Evolutionary conservation across 2,113 vertebrate genomes (phyloP), one percentile per base, ranked within the genome.

Genomic region (Edolisoma coerulescens): DNA sequence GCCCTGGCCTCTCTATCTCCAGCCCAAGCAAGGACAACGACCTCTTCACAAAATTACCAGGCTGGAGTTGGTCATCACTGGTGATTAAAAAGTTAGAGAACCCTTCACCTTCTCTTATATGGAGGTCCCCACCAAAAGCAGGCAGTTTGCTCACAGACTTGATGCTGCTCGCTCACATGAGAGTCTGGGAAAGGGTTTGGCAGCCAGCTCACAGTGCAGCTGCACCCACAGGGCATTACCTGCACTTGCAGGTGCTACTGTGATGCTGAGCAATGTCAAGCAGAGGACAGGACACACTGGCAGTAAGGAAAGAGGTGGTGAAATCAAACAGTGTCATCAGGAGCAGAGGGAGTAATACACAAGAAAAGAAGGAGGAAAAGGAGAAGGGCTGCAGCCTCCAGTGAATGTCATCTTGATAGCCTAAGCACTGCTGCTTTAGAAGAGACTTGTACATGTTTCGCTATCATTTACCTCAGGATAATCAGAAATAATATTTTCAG

Each of bases 401-500:
- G 14, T 14, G 37, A 87, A 68, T 2, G 3, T 83, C 69, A 77
- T 73, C 77, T 80, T 49, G 67, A 89, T 27, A 87, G 84, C 37
- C 41, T 35, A 52, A 81, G 84, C n/a, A 50, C 63, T 61, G 75
- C 53, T 83, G n/a, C 74, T 84, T 68, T 35, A 53, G 53, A 68
- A 83, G 90, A 95, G 68, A 92, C 41, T 71, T 92, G 88, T 64
- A 84, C 35, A 19, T 54, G 52, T 74, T 94, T 87, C 56, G 61
- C 79, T 94, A 95, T 89, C 91, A 97, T 87, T 94, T 93, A 97
- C 67, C 84, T 75, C 79, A 85, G 89, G 77, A 96, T 94, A 94
- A 97, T 92, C 88, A 96, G 91, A 94, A 96, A 94, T 77, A 97
- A 95, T 81, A 78, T 96, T 97, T 97, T 94, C 93, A 94, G 90